A percentile compares a stretch with the other conserved stretches of the same genome.
phyloP scores from a whole-genome alignment of 2,113 vertebrate genomes.

The Eira barbara region DNA sequence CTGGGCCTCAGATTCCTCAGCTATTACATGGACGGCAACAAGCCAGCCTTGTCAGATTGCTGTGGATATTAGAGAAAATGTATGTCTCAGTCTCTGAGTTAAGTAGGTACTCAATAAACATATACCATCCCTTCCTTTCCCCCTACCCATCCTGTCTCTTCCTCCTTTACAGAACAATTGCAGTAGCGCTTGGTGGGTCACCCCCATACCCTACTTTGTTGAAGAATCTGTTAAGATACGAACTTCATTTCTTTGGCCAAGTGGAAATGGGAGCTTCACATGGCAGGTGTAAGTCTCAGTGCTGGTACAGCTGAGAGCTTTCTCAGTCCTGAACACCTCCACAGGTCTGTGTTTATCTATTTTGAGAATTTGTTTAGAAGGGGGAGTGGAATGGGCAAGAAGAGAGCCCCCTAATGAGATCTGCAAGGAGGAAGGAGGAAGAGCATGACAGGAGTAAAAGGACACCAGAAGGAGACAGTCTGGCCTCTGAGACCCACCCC shows the following conservation, averaged over 20 bases:
- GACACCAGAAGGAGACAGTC: no score
- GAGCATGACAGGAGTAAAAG: not conserved
- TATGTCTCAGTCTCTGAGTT: not conserved
- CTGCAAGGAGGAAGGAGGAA: not conserved
- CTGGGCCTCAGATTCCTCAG: not conserved
- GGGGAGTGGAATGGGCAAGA: fast-evolving
- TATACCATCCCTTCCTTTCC: not conserved
- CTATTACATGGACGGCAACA: not conserved
- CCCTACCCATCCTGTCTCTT: not conserved
- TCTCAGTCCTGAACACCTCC: not conserved
- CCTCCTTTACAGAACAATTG: not conserved
- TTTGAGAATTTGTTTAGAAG: not conserved
- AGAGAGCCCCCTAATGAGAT: not conserved
- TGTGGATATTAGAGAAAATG: not conserved
- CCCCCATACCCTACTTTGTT: not conserved
- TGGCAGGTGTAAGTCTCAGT: not conserved
- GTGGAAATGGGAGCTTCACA: not conserved
- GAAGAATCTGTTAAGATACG: not conserved
- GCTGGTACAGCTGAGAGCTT: not conserved
- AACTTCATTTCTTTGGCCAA: not conserved
- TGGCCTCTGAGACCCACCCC: not conserved
- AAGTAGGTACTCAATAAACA: not conserved
- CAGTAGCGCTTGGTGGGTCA: not conserved
- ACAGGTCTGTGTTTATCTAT: fast-evolving
- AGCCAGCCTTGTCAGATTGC: not conserved